Evolutionary conservation across 1,140 invertebrate species (phyloP).

Genomic region (Teleopsis dalmanni): DNA sequence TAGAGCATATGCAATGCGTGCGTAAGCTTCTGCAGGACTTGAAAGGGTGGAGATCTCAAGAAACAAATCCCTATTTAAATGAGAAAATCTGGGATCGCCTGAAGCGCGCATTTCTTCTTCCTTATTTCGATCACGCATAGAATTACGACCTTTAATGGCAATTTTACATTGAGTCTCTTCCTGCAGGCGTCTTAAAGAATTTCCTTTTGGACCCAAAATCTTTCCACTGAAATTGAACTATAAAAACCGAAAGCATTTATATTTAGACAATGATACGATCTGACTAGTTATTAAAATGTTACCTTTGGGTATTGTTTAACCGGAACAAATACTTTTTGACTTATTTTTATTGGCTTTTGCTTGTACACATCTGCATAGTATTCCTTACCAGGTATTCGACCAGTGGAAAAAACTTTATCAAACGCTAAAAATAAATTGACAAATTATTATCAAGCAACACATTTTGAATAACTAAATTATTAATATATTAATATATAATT

Average conservation of each 20-base stretch:
- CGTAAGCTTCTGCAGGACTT: slow-evolving; percentile 84
- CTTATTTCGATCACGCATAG: slow-evolving; percentile 88
- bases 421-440: background rate
- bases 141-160: slow-evolving; percentile 87
- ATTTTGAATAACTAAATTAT: too few species aligned
- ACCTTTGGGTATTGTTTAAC: slow-evolving; percentile 77
- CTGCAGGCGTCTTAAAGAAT: slow-evolving; percentile 84
- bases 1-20: slow-evolving; percentile 80
- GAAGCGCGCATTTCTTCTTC: slow-evolving; percentile 80
- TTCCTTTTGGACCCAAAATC: slow-evolving; percentile 85
- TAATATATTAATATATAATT: too few species aligned
- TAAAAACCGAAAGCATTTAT: background rate
- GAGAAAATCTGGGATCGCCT: slow-evolving; percentile 85
- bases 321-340: slow-evolving; percentile 76
- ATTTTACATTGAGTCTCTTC: slow-evolving; percentile 94
- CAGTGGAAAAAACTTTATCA: slow-evolving; percentile 28
- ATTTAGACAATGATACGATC: too few species aligned
- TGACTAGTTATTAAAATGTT: too few species aligned
- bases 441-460: too few species aligned
- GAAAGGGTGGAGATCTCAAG: slow-evolving; percentile 86
- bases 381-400: slow-evolving; percentile 52
- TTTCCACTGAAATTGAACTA: slow-evolving; percentile 92
- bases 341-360: slow-evolving; percentile 75
- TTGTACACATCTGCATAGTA: slow-evolving; percentile 75
- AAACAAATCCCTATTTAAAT: slow-evolving; percentile 86